A percentile compares a stretch with the other conserved stretches of the same genome.
phyloP scores from a whole-genome alignment of 2,797 vertebrate species.

The Chaenodraco wilsoni region DNA sequence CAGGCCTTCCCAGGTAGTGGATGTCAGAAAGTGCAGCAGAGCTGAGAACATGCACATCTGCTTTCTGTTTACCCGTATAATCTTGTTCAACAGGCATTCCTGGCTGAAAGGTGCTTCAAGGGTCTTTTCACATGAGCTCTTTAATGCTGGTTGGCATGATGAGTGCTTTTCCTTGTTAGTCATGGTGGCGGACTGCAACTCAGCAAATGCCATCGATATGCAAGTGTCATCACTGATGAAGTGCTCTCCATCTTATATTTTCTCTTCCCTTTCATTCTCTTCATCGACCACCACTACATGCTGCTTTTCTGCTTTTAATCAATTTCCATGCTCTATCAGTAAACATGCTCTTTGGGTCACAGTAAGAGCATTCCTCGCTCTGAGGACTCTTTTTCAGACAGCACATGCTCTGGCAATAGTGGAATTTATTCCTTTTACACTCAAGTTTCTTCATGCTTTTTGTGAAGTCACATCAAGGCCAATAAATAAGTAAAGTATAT shows the following conservation, averaged over 20 bases:
- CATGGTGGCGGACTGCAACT: constrained; percentile 61
- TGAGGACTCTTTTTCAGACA: constrained; percentile 71
- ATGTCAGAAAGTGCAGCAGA: constrained; percentile 38
- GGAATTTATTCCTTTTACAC: constrained; percentile 24
- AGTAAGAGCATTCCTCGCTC: constrained; percentile 67
- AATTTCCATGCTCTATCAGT: constrained; percentile 80
- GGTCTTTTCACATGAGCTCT: constrained; percentile 58
- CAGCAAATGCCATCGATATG: constrained; percentile 52
- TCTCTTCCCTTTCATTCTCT: constrained; percentile 30
- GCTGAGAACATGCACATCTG: constrained; percentile 63
- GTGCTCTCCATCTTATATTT: constrained; percentile 55
- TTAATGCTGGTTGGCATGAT: constrained; percentile 66
- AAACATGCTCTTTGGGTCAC: constrained; percentile 75
- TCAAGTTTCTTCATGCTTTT: constrained; percentile 24
- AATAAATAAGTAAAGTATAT: not conserved
- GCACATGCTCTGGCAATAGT: constrained; percentile 27
- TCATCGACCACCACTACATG: constrained; percentile 39
- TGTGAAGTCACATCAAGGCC: constrained; percentile 6
- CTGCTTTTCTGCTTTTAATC: constrained; percentile 74
- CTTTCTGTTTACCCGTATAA: constrained; percentile 67
- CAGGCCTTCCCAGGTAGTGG: constrained; percentile 41
- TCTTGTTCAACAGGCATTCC: constrained; percentile 67
- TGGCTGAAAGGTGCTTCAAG: constrained; percentile 64
- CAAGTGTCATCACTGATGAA: constrained; percentile 69
- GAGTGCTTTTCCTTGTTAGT: constrained; percentile 69